A percentile compares a stretch with the other conserved stretches of the same genome.
phyloP scores from a whole-genome alignment of 2,888 invertebrate species.

The Calameuta pallipes region DNA sequence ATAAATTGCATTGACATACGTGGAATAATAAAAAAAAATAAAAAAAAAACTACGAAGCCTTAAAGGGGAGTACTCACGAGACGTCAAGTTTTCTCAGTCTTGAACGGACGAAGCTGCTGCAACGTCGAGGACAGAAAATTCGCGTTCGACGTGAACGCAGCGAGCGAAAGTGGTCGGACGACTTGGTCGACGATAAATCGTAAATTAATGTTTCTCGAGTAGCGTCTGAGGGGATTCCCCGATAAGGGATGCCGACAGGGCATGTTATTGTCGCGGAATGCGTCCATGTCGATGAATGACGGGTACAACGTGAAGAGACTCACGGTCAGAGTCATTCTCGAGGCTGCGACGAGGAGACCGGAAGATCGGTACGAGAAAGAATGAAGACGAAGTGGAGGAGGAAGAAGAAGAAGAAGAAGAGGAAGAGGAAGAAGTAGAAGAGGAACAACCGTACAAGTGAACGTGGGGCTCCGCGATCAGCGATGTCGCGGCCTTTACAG shows the following conservation, averaged over 20 bases:
- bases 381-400: neutral
- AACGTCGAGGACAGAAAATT: neutral
- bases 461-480: neutral
- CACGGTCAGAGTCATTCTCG: neutral
- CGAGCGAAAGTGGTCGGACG: neutral
- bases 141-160: neutral
- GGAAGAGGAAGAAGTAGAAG: no score
- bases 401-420: neutral
- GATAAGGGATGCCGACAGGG: neutral
- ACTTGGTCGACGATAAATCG: neutral
- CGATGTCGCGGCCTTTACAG: slow-evolving; percentile 15
- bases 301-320: neutral
- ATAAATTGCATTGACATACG: neutral
- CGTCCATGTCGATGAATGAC: neutral
- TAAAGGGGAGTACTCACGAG: neutral
- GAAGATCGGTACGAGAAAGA: neutral
- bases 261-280: neutral
- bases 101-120: neutral
- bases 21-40: neutral
- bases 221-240: neutral
- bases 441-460: neutral
- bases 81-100: neutral
- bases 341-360: neutral
- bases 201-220: neutral
- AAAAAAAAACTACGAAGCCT: neutral